Evolutionary conservation across 1,140 invertebrate species (phyloP).

Genomic region (Lethrus apterus): DNA sequence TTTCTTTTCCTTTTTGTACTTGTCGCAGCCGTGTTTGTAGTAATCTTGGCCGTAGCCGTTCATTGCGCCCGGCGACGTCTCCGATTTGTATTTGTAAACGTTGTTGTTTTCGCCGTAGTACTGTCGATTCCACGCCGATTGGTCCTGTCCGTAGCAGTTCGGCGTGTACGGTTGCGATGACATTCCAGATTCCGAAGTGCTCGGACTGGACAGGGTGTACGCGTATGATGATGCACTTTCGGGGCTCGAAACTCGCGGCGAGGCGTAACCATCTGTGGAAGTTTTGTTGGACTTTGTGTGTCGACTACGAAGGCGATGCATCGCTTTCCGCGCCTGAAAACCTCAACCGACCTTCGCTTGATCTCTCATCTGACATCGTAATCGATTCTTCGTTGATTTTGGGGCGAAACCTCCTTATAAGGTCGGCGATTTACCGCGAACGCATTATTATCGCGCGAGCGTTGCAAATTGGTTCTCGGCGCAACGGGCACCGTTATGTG

Average conservation of each 20-base stretch:
- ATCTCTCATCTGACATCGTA: too few relatives aligned
- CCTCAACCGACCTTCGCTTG: too few relatives aligned
- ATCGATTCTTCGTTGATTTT: too few relatives aligned
- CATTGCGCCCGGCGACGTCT: conserved; percentile 9
- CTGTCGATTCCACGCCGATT: conserved; percentile 21
- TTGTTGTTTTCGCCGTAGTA: conserved; percentile 39
- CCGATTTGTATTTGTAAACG: conserved; percentile 29
- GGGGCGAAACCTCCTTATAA: too few relatives aligned
- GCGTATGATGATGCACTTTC: conserved; percentile 30
- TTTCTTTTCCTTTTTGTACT: conserved; percentile 12
- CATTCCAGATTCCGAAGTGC: conserved; percentile 33
- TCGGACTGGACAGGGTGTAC: conserved; percentile 30
- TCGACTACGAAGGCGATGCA: too few relatives aligned
- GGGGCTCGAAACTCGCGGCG: conserved; percentile 33
- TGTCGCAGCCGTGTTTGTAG: conserved; percentile 24
- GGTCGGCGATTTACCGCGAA: too few relatives aligned
- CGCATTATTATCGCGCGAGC: too few relatives aligned
- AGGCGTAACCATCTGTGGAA: conserved; percentile 32
- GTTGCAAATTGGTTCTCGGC: too few relatives aligned
- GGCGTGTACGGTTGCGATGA: conserved; percentile 36
- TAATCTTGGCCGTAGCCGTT: conserved; percentile 27
- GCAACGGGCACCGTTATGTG: too few relatives aligned
- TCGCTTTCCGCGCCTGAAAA: too few relatives aligned
- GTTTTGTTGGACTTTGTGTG: conserved; percentile 27
- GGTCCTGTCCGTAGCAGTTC: conserved; percentile 27